Percentiles rank a stretch among this genome's conserved stretches.
Evolutionary conservation across 53 echinoderm and acorn worm genomes (phyloP).

Genomic region (Paracentrotus lividus): DNA sequence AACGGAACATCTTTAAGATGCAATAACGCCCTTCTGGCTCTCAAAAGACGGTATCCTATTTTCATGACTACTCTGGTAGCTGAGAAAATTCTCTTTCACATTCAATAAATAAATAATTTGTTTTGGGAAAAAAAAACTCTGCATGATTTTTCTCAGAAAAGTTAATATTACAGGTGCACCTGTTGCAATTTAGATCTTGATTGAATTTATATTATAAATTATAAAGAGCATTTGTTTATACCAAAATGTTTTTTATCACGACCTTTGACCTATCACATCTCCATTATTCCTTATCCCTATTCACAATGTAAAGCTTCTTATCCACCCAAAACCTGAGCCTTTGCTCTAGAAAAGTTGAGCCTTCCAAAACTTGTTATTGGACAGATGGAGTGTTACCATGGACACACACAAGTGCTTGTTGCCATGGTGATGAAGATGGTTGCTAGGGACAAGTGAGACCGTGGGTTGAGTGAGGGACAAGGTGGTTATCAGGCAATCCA

Average conservation of each 20-base stretch:
- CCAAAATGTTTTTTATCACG: conserved; percentile 11
- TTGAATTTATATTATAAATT: too few species aligned
- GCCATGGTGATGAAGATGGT: conserved; percentile 29
- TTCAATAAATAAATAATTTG: neutral
- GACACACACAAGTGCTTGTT: conserved; percentile 45
- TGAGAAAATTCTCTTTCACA: neutral
- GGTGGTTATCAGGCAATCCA: conserved; percentile 57
- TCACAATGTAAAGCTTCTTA: neutral
- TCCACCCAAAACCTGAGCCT: conserved; percentile 1
- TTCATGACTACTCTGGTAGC: neutral
- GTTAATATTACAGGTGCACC: neutral
- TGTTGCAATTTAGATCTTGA: neutral
- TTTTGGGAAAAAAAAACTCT: neutral
- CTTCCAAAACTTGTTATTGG: conserved; percentile 19
- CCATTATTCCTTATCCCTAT: neutral
- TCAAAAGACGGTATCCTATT: neutral
- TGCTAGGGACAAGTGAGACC: neutral
- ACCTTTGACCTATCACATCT: conserved; percentile 35
- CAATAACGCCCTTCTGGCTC: too few species aligned
- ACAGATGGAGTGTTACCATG: conserved; percentile 18
- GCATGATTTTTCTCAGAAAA: neutral
- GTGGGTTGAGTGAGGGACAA: conserved; percentile 51
- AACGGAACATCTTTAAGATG: too few species aligned
- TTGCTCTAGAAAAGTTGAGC: conserved; percentile 37
- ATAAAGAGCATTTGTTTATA: neutral